Evolutionary conservation across 2,888 invertebrate genomes (phyloP).

Genomic region (Netelia inedita): DNA sequence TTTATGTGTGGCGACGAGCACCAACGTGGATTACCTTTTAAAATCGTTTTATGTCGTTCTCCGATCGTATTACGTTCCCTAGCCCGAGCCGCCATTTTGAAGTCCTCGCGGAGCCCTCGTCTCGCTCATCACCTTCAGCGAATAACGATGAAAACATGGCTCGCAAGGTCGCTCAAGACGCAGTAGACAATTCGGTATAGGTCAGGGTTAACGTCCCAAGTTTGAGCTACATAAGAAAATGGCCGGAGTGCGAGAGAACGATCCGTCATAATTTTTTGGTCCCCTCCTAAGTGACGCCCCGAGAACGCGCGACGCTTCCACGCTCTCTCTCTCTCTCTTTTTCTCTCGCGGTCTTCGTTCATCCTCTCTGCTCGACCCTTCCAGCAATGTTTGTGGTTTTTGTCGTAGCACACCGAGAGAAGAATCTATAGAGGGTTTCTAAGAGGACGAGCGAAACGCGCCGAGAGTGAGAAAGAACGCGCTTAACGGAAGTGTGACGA

Average conservation of each 20-base stretch:
- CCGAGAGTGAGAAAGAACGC: conserved; percentile 42
- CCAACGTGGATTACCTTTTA: no score
- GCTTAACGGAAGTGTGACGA: conserved; percentile 57
- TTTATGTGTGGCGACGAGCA: no score
- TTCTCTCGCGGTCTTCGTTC: conserved; percentile 55
- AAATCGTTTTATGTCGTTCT: not conserved
- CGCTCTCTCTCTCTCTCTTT: conserved; percentile 20
- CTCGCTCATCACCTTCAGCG: not conserved
- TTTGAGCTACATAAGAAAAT: conserved; percentile 73
- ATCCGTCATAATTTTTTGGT: conserved; percentile 73
- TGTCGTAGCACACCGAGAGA: conserved; percentile 57
- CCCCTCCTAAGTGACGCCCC: conserved; percentile 61
- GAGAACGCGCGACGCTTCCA: conserved; percentile 58
- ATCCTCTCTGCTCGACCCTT: conserved; percentile 64
- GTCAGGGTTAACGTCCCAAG: conserved; percentile 76
- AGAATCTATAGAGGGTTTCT: conserved; percentile 59
- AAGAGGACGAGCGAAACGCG: conserved; percentile 55
- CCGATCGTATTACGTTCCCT: not conserved
- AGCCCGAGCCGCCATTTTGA: not conserved
- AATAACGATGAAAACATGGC: not conserved
- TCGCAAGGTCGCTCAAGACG: conserved; percentile 28
- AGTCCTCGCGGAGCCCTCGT: conserved; percentile 5
- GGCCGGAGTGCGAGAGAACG: conserved; percentile 59
- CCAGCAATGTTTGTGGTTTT: conserved; percentile 75
- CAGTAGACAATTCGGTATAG: conserved; percentile 67